Evolutionary conservation across 2,888 invertebrate genomes (phyloP).

Genomic region (Alloscopus bannaensis): DNA sequence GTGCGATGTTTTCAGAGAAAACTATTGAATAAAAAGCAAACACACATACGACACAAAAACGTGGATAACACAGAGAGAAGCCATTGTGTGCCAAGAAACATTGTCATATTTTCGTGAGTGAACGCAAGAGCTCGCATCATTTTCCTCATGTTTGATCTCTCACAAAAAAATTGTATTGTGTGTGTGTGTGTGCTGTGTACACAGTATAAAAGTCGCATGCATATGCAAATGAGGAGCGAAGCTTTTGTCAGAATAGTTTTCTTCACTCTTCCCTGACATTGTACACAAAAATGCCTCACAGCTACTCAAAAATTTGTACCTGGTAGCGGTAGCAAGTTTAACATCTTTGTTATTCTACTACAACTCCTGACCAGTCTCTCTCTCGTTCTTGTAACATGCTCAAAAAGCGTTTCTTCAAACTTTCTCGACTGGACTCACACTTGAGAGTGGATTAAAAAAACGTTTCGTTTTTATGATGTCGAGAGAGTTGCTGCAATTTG

Average conservation of each 20-base stretch:
- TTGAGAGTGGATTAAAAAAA: too few relatives aligned
- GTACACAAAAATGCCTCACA: conserved; percentile 8
- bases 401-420: too few relatives aligned
- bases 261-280: conserved; percentile 10
- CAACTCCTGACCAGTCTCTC: too few relatives aligned
- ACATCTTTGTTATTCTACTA: too few relatives aligned
- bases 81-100: background rate
- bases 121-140: background rate
- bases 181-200: conserved; percentile 20
- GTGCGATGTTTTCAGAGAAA: conserved; percentile 30
- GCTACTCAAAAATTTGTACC: background rate
- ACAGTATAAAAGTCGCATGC: conserved; percentile 46
- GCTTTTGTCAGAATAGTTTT: conserved; percentile 31
- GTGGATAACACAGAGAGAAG: background rate
- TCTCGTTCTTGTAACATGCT: too few relatives aligned
- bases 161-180: conserved; percentile 1
- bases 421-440: too few relatives aligned
- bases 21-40: conserved; percentile 26
- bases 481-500: background rate
- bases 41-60: background rate
- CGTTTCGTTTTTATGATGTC: too few relatives aligned
- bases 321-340: too few relatives aligned
- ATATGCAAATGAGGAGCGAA: conserved; percentile 47
- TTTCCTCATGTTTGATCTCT: conserved; percentile 5
- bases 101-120: background rate